Percentiles rank a stretch among this genome's conserved stretches.
Evolutionary conservation across 2,113 vertebrate species (phyloP).

Genomic region (Callipepla californica): DNA sequence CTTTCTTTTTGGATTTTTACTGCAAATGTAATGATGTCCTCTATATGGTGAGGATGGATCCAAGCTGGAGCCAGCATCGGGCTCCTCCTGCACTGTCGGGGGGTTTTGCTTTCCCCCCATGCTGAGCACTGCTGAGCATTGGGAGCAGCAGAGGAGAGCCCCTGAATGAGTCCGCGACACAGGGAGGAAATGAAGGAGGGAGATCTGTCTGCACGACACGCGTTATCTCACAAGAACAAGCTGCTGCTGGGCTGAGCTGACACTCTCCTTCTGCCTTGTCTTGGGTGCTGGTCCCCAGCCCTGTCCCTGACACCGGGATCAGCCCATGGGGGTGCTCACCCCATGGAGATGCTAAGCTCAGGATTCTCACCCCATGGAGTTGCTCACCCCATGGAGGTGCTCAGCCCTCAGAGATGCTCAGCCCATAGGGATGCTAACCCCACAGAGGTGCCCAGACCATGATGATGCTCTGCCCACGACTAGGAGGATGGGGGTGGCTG

Average conservation of each 20-base stretch:
- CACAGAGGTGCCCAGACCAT: too few species aligned
- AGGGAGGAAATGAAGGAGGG: not conserved
- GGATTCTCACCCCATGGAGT: too few species aligned
- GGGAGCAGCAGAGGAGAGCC: not conserved
- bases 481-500: too few species aligned
- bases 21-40: not conserved
- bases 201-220: not conserved
- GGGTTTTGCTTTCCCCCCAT: not conserved
- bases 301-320: fast-evolving
- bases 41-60: not conserved
- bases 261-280: not conserved
- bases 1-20: not conserved
- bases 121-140: not conserved
- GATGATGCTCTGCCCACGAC: not conserved
- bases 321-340: too few species aligned
- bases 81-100: not conserved
- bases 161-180: not conserved
- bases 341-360: too few species aligned
- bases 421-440: too few species aligned
- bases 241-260: not conserved
- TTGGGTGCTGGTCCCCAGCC: fast-evolving
- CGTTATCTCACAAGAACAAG: fast-evolving
- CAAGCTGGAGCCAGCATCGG: not conserved
- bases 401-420: too few species aligned
- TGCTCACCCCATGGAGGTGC: too few species aligned